Conservation (phyloP, 2,888 invertebrate genomes). For the Phyllotreta striolata region DNA sequence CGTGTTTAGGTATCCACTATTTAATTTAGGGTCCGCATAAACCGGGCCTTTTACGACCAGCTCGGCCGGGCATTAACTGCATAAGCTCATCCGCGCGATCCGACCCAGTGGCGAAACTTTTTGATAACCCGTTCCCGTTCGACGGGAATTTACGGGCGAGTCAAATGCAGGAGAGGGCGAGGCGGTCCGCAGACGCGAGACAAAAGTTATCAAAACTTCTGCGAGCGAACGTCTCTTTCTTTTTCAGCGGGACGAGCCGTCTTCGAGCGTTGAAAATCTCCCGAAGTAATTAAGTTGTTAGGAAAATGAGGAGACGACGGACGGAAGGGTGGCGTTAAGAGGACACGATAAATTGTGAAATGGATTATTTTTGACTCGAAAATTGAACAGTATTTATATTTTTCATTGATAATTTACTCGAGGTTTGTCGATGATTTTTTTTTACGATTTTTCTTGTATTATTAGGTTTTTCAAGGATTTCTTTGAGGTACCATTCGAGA, state of each 20-base stretch:
- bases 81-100: too few relatives aligned
- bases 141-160: conserved; percentile 8
- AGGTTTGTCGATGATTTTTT: too few relatives aligned
- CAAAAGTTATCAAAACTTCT: conserved; percentile 36
- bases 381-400: not conserved
- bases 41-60: too few relatives aligned
- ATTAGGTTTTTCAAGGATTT: too few relatives aligned
- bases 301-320: conserved; percentile 8
- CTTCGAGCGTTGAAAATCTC: conserved; percentile 23
- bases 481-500: too few relatives aligned
- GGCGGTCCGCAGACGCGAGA: conserved; percentile 13
- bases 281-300: conserved; percentile 54
- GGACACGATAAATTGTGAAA: not conserved
- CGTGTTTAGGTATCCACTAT: too few relatives aligned
- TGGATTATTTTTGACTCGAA: not conserved
- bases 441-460: too few relatives aligned
- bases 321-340: not conserved
- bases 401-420: not conserved
- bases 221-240: conserved; percentile 17
- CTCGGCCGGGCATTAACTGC: too few relatives aligned
- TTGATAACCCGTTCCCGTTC: not conserved
- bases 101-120: not conserved
- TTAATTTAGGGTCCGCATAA: too few relatives aligned
- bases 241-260: conserved; percentile 8
- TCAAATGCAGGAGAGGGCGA: conserved; percentile 12